Conservation (phyloP, 1,140 invertebrate species). For the Pseudobourletiella spinata region DNA sequence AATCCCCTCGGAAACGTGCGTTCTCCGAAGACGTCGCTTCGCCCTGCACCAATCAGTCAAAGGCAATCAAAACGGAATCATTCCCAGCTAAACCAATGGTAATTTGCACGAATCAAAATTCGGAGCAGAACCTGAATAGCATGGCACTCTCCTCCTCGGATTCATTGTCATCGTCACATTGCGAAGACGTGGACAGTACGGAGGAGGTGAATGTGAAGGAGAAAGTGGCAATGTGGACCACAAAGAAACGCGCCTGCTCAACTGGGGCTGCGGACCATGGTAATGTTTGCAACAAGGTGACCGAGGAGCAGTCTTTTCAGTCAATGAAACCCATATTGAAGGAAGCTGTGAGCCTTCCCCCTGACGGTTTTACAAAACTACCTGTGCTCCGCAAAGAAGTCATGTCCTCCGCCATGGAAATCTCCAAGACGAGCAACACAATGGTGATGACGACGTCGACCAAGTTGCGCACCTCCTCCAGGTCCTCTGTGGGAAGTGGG, state of each 20-base stretch:
- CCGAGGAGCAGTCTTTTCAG: neutral
- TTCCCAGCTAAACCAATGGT: neutral
- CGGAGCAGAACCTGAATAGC: neutral
- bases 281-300: neutral
- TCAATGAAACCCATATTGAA: neutral
- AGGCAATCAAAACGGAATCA: conserved; percentile 32
- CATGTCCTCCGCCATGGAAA: conserved; percentile 6
- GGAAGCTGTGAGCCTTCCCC: conserved; percentile 14
- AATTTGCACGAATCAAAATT: neutral
- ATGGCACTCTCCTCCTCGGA: neutral
- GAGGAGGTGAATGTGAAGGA: conserved; percentile 33
- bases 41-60: conserved; percentile 16
- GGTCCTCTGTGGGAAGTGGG: neutral
- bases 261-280: neutral
- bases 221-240: conserved; percentile 26
- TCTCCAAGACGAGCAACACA: neutral
- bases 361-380: conserved; percentile 3
- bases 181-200: conserved; percentile 3
- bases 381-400: conserved; percentile 11
- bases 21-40: conserved; percentile 31
- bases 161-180: neutral
- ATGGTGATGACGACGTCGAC: neutral
- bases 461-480: neutral
- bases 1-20: conserved; percentile 31
- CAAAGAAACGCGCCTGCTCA: conserved; percentile 2